Evolutionary conservation across 2,888 invertebrate species (phyloP), one percentile per base, ranked within the genome.

Genomic region (Lithophane semibrunnea): DNA sequence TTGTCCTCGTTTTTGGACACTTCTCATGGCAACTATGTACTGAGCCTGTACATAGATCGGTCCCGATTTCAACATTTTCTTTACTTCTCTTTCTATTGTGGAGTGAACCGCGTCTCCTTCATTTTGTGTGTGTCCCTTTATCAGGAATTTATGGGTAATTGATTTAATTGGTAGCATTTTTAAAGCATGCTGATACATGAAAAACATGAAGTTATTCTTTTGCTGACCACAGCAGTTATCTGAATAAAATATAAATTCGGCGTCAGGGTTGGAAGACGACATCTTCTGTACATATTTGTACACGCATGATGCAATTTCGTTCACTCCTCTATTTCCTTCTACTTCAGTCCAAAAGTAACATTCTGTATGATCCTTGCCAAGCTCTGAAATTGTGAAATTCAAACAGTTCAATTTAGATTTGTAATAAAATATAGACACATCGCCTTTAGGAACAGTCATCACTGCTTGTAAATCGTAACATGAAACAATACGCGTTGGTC

Each of bases 101-200:
- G 82, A 82, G 65, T 77, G 72, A 65, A 74, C 74, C 16, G 77
- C 76, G 65, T 86, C 85, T 21, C 52, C 77, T 75, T 84, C 79
- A 66, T 85, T 83, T 75, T 84, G 84, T 13, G 79, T 82, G 47
- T 86, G 82, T 7, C 83, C 82, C 58, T 67, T 79, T 44, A 85
- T 79, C 13, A 86, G 68, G 67, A 73, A 85, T 69, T 85, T 83
- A 66, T 83, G 85, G 12, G 79, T 86, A 70, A 80, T 77, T 29
- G 76, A 80, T 52, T 76, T 73, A 54, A 80, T 80, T 58, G 67
- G 67, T 54, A 79, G 67, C n/a, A 65, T 52, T 29, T 42, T 65
- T 70, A 79, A 61, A 54, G 77, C 79, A 47, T 75, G 71, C 60
- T 68, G 18, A 73, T 76, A 80, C 69, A 80, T 54, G 66, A 63